Conservation (phyloP, 1,140 invertebrate species). For the Sogatella furcifera region DNA sequence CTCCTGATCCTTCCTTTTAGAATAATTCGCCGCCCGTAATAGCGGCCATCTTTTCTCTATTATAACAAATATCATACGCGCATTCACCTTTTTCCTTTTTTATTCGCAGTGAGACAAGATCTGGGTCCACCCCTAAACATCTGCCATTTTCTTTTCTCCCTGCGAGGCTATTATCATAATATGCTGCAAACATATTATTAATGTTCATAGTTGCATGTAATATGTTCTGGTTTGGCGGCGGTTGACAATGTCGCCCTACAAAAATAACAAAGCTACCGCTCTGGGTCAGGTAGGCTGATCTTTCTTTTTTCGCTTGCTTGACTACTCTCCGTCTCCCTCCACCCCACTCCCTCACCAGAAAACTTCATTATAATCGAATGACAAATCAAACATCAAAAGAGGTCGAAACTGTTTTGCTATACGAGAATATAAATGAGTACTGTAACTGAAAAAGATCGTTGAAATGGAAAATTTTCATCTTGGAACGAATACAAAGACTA, state of each 20-base stretch:
- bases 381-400: no score
- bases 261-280: conserved; percentile 9
- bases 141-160: conserved; percentile 6
- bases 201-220: conserved; percentile 9
- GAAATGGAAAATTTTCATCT: no score
- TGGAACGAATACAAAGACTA: no score
- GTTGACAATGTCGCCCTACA: background rate
- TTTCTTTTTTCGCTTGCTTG: no score
- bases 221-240: conserved; percentile 1
- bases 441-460: no score
- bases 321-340: no score
- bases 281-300: background rate
- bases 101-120: background rate
- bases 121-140: conserved; percentile 2
- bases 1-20: background rate
- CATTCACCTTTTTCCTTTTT: background rate
- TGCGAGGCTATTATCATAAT: conserved; percentile 4
- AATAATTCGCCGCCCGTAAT: background rate
- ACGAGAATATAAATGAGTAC: no score
- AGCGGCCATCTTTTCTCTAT: conserved; percentile 8
- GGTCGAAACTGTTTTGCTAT: no score
- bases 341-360: no score
- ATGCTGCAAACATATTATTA: conserved; percentile 6
- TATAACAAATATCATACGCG: conserved; percentile 9
- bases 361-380: no score